Conservation (phyloP, 2,113 vertebrate genomes). For the Craseonycteris thonglongyai region DNA sequence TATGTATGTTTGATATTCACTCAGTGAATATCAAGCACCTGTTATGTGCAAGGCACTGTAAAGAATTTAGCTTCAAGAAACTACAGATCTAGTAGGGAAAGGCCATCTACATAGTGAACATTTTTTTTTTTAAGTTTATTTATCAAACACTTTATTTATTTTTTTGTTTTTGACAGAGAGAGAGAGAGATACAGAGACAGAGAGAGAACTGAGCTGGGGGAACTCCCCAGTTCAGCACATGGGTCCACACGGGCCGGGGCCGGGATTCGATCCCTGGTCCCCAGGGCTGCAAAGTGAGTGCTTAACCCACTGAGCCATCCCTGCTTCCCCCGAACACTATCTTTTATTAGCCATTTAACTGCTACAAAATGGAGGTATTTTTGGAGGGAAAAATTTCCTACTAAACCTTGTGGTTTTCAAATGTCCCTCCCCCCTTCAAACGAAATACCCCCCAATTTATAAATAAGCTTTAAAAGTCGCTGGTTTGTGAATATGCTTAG, state of each 20-base stretch:
- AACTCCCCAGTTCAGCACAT: no score
- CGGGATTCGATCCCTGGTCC: no score
- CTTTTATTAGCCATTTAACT: constrained; percentile 12
- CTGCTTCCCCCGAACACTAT: no score
- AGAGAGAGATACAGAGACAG: no score
- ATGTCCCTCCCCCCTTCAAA: background rate
- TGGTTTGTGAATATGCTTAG: background rate
- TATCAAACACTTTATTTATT: no score
- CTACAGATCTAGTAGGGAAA: background rate
- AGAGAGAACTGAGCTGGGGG: no score
- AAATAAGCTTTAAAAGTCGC: background rate
- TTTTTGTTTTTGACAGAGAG: no score
- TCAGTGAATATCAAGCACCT: background rate
- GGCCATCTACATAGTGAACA: background rate
- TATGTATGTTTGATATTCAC: no score
- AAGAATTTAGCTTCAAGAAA: constrained; percentile 25
- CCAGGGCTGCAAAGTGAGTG: no score
- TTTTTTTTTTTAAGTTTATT: no score
- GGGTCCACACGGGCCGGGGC: no score
- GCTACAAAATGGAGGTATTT: background rate
- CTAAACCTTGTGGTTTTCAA: background rate
- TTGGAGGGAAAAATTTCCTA: constrained; percentile 1
- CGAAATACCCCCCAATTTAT: background rate
- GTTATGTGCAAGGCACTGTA: background rate
- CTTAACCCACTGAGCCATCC: no score